Percentiles rank a stretch among this genome's conserved stretches.
Evolutionary conservation across 2,888 invertebrate genomes (phyloP).

Genomic region (Labia minor): DNA sequence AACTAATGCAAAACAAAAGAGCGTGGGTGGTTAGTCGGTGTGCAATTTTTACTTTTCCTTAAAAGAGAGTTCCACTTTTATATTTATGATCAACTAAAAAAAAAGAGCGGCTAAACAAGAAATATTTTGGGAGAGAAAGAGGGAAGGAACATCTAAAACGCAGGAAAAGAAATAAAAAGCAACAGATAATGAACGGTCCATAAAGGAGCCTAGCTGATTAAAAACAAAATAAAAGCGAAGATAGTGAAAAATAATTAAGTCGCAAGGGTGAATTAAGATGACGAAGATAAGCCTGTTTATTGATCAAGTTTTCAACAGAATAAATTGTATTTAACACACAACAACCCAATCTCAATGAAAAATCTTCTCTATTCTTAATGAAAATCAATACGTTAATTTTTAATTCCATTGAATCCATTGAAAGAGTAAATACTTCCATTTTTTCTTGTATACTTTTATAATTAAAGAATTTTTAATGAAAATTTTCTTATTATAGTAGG

Average conservation of each 20-base stretch:
- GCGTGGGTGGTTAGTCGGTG: not conserved
- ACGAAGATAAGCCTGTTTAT: not conserved
- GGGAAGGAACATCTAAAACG: not conserved
- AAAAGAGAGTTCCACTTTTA: not conserved
- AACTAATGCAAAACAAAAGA: not conserved
- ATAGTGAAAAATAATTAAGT: conserved; percentile 13
- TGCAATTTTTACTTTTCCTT: not conserved
- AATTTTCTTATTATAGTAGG: no score
- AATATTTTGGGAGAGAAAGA: no score
- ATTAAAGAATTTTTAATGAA: no score
- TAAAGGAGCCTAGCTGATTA: not conserved
- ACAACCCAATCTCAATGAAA: not conserved
- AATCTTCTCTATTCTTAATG: not conserved
- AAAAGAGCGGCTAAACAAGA: not conserved
- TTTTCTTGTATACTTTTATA: no score
- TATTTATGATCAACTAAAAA: not conserved
- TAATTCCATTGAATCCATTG: no score
- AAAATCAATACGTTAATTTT: not conserved
- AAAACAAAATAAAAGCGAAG: conserved; percentile 6
- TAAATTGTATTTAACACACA: not conserved
- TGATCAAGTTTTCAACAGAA: conserved; percentile 4
- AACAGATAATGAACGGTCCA: conserved; percentile 13
- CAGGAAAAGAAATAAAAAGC: not conserved
- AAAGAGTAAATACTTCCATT: no score
- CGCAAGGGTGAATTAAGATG: not conserved